phyloP scores from a whole-genome alignment of 2,797 vertebrate genomes.

The Cyprinella venusta region DNA sequence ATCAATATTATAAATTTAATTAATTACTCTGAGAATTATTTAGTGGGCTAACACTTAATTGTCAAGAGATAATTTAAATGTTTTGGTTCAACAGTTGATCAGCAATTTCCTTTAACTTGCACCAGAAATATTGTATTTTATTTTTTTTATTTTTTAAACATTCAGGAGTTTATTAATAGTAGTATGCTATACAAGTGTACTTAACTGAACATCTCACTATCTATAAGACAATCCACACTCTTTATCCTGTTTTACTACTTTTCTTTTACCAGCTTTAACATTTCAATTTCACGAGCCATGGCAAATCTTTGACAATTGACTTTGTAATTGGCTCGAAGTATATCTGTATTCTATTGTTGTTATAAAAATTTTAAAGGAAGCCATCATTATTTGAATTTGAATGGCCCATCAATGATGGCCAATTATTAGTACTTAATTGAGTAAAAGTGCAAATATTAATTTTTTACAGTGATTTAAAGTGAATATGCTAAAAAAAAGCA shows the following conservation, averaged over 20 bases:
- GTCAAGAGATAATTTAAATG: background rate
- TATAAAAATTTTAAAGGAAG: background rate
- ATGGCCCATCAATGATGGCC: background rate
- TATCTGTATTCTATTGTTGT: background rate
- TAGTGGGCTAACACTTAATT: background rate
- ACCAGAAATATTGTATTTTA: too few species aligned
- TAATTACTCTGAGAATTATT: too few species aligned
- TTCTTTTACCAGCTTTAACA: background rate
- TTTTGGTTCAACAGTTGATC: background rate
- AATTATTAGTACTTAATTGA: background rate
- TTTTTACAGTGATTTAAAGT: too few species aligned
- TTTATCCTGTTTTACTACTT: too few species aligned
- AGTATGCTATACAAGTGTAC: too few species aligned
- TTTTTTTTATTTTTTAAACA: background rate
- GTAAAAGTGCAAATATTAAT: too few species aligned
- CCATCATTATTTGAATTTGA: too few species aligned
- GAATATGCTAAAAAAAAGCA: too few species aligned
- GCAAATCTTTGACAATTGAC: background rate
- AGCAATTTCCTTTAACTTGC: too few species aligned
- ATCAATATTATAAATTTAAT: too few species aligned
- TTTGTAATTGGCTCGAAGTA: background rate
- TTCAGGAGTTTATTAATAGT: background rate
- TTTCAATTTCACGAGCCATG: background rate
- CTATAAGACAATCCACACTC: too few species aligned
- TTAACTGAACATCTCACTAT: too few species aligned